Conservation (phyloP, 2,797 vertebrate genomes). For the Vipera ursinii region DNA sequence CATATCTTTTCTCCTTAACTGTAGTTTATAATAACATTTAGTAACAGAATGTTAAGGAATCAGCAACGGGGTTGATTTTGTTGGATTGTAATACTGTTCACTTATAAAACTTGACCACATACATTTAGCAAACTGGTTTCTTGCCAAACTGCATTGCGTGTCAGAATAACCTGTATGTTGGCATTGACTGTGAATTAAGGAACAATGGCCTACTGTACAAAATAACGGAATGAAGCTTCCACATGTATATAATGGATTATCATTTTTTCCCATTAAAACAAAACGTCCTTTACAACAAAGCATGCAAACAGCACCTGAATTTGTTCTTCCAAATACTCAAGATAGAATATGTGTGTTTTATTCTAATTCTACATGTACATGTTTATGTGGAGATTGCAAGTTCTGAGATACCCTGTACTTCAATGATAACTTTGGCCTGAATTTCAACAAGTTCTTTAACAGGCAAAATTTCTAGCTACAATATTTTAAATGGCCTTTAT, state of each 20-base stretch:
- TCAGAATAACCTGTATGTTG: conserved; percentile 58
- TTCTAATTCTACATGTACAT: conserved; percentile 20
- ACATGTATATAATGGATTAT: conserved; percentile 34
- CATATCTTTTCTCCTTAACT: conserved; percentile 44
- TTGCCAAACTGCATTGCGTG: conserved; percentile 31
- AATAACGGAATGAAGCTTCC: conserved; percentile 32
- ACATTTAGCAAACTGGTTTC: conserved; percentile 55
- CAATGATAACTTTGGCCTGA: conserved; percentile 40
- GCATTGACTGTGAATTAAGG: conserved; percentile 33
- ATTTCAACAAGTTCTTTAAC: neutral
- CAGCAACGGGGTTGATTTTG: conserved; percentile 55
- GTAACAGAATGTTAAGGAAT: conserved; percentile 41
- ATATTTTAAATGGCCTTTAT: neutral
- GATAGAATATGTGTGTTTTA: conserved; percentile 19
- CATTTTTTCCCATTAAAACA: conserved; percentile 21
- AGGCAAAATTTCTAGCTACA: neutral
- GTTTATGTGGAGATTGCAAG: conserved; percentile 16
- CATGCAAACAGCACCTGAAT: conserved; percentile 30
- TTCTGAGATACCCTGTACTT: conserved; percentile 14
- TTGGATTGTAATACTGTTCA: conserved; percentile 40
- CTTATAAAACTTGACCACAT: conserved; percentile 49
- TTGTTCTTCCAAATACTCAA: conserved; percentile 7
- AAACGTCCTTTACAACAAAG: conserved; percentile 26
- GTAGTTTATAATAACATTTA: conserved; percentile 45
- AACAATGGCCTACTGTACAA: conserved; percentile 38